Conservation (phyloP, 37 sponge, comb jelly and placozoan genomes). For the Beroe ovata region DNA sequence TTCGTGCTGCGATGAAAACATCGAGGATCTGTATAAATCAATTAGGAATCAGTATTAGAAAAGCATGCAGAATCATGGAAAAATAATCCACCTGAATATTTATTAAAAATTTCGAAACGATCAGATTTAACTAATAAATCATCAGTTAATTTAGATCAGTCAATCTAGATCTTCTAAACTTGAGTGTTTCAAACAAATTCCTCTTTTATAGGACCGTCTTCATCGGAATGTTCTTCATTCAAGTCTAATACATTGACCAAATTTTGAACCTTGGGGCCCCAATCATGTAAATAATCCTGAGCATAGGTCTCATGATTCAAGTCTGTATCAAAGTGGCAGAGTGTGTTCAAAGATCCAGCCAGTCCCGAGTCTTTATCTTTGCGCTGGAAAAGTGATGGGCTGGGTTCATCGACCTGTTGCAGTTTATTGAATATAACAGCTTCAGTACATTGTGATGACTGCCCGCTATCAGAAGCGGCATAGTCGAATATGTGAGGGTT, state of each 20-base stretch:
- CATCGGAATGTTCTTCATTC: not conserved
- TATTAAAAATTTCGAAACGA: too few species aligned
- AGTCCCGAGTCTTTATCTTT: constrained; percentile 59
- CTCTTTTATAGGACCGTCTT: constrained; percentile 37
- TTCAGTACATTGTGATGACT: constrained; percentile 37
- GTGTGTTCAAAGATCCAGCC: constrained; percentile 26
- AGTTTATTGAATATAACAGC: constrained; percentile 58
- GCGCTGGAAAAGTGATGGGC: not conserved
- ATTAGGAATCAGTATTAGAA: too few species aligned
- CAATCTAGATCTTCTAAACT: too few species aligned
- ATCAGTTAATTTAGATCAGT: too few species aligned
- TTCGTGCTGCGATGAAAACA: too few species aligned
- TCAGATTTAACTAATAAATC: too few species aligned
- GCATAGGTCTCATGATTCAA: not conserved
- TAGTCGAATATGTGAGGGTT: constrained; percentile 14
- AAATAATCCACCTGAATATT: too few species aligned
- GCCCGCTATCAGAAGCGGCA: constrained; percentile 61
- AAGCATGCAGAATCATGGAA: too few species aligned
- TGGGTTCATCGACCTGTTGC: constrained; percentile 39
- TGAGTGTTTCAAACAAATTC: constrained; percentile 56
- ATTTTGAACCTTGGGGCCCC: constrained; percentile 65
- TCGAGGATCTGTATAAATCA: too few species aligned
- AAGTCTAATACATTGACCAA: constrained; percentile 30
- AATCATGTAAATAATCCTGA: constrained; percentile 18
- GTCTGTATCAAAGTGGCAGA: constrained; percentile 59